Percentiles rank a stretch among this genome's conserved stretches.
Evolutionary conservation across 2,888 invertebrate species (phyloP).

Genomic region (Poecilus cupreus): DNA sequence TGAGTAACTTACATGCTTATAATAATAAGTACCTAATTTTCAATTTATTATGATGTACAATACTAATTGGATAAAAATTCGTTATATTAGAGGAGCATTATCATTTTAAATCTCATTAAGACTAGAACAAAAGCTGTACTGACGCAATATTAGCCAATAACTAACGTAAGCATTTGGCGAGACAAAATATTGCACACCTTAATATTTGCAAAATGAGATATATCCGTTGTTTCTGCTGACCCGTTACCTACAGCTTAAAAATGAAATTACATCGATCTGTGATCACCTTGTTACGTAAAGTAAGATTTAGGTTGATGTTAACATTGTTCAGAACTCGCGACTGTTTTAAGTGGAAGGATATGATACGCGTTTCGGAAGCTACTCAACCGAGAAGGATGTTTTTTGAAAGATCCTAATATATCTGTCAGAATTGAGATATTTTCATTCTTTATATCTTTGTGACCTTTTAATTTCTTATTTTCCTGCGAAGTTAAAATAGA

Average conservation of each 20-base stretch:
- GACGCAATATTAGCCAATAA: not conserved
- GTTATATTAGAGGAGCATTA: too few species aligned
- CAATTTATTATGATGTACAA: too few species aligned
- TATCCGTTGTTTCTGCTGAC: slow-evolving; percentile 46
- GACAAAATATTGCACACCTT: slow-evolving; percentile 26
- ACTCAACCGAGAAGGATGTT: slow-evolving; percentile 22
- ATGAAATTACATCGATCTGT: slow-evolving; percentile 23
- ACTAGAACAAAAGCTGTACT: not conserved
- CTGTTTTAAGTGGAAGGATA: slow-evolving; percentile 3
- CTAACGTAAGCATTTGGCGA: slow-evolving; percentile 2
- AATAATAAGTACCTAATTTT: too few species aligned
- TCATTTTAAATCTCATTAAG: not conserved
- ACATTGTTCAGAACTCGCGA: slow-evolving; percentile 40
- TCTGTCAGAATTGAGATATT: not conserved
- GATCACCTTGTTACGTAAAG: slow-evolving; percentile 40
- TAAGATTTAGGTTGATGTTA: slow-evolving; percentile 50
- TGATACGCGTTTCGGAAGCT: not conserved
- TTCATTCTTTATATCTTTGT: not conserved
- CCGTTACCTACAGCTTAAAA: slow-evolving; percentile 13
- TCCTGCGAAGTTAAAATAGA: not conserved
- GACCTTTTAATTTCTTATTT: not conserved
- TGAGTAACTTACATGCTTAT: too few species aligned
- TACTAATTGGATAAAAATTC: too few species aligned
- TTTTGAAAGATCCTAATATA: slow-evolving; percentile 1
- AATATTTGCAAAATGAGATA: slow-evolving; percentile 40